Conservation (phyloP, 2,888 invertebrate species). For the Metacarcinus magister region DNA sequence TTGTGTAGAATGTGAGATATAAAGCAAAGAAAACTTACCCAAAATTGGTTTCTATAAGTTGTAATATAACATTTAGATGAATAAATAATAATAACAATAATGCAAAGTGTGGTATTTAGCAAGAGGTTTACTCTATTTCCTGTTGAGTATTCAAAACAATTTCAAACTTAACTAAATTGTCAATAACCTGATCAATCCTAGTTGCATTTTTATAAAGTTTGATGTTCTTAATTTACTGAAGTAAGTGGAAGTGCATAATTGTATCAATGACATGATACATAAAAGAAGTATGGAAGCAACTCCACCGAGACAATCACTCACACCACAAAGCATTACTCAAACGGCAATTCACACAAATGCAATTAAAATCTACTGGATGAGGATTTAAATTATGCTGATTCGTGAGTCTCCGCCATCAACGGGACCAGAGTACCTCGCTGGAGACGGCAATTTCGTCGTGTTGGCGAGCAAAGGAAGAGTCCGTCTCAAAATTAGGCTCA, state of each 20-base stretch:
- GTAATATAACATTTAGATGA: background rate
- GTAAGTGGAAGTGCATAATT: background rate
- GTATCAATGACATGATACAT: background rate
- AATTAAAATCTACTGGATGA: background rate
- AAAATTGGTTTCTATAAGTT: background rate
- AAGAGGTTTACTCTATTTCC: too few species aligned
- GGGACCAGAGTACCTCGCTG: background rate
- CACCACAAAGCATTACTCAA: background rate
- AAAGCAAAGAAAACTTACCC: background rate
- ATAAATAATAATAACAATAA: background rate
- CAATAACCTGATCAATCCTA: background rate
- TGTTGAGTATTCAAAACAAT: background rate
- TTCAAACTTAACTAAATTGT: background rate
- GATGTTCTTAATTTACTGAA: background rate
- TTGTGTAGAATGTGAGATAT: background rate
- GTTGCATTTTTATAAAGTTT: background rate
- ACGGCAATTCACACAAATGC: slow-evolving; percentile 27
- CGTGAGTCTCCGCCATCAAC: background rate
- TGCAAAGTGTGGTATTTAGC: background rate
- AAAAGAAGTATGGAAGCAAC: background rate
- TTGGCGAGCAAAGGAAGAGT: slow-evolving; percentile 8
- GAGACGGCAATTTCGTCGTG: background rate
- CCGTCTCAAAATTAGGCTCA: slow-evolving; percentile 27
- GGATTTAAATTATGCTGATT: slow-evolving; percentile 36
- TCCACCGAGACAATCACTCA: background rate